Evolutionary conservation across 2,113 vertebrate genomes (phyloP), one percentile per base, ranked within the genome.

Genomic region (Lepus timidus): DNA sequence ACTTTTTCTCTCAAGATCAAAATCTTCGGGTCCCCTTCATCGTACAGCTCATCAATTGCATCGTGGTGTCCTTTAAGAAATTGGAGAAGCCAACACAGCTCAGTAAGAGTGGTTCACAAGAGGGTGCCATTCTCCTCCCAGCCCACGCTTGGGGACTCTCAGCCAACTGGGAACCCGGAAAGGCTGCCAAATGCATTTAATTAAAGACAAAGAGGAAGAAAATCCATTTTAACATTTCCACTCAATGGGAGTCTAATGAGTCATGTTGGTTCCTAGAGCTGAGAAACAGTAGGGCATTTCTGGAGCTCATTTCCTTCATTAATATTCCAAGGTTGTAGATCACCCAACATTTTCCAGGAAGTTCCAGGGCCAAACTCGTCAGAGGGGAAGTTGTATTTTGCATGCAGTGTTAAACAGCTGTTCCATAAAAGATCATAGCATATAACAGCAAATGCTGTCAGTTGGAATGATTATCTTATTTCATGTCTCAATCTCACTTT

Each of bases 181-280:
- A 85, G 33, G 20, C 97, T 96, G 76, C 94, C 97, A 96, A 97
- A 96, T 97, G 96, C 85, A 97, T 97, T 97, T 96, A 98, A 98
- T 98, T 98, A 95, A 97, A 97, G 94, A 96, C 92, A 58, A 97
- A 95, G 97, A 98, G 95, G 96, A 98, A 97, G 96, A 97, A 97
- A 98, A 98, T 65, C 74, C 96, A 97, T 97, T 98, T 96, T 92
- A 98, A 97, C 88, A n/a, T 93, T 98, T 96, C 96, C 97, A 97
- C 98, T 98, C 98, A 98, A 97, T 95, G 95, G 97, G 97, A 97
- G 96, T 94, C 98, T 98, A 98, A 98, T 97, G 97, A 98, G 90
- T 95, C 97, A 31, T 97, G 96, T 95, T 97, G 97, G 95, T 88
- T 98, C 97, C 98, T 97, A 96, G 17, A 96, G 97, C 91, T 97